Evolutionary conservation across 2,113 vertebrate genomes (phyloP), one percentile per base, ranked within the genome.

Genomic region (Arothron firmamentum): DNA sequence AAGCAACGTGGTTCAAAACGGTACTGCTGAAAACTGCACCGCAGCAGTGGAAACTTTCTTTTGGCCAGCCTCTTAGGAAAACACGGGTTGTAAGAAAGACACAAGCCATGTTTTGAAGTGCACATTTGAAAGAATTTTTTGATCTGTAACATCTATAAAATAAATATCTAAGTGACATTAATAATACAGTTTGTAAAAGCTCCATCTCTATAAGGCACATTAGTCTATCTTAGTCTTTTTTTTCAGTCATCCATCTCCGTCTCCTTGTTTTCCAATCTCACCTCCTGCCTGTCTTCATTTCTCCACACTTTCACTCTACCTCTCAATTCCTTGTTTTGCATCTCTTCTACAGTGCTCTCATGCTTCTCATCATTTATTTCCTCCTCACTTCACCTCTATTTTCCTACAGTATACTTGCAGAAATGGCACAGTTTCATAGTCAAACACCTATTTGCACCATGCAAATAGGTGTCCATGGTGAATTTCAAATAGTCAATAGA

Each of bases 361-460:
- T 56, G 31, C 72, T 50, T 52, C 52, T 56, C 34, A 38, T 6
- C 55, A 73, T 65, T 66, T 64, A 64, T 57, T 50, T 31, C 41
- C 72, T 55, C 34, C 55, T 17, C 65, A 34, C 54, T 38, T n/a
- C 68, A 21, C 56, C 69, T 56, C 66, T 48, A 52, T 78, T 52
- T 67, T 52, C 58, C 60, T 18, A 0, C 53, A 56, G 57, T 54
- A 58, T 38, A 54, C 56, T 63, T 46, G 28, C 47, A 60, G 49
- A 71, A 67, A 52, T 75, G 79, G 63, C 75, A 31, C 28, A 2
- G 60, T 75, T 49, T 31, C 38, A 62, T 70, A 62, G 81, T 76
- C 77, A 45, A 17, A 15, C 43, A 15, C 45, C 6, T 7, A 15
- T 15, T 45, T 14, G 6, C 28, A 9, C 28, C 28, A 31, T 31